These are phyloP conservation scores for Zaprionus vittiger DNA, from an alignment of 1,140 invertebrate genomes.

Conservation along the genomic window DNA sequence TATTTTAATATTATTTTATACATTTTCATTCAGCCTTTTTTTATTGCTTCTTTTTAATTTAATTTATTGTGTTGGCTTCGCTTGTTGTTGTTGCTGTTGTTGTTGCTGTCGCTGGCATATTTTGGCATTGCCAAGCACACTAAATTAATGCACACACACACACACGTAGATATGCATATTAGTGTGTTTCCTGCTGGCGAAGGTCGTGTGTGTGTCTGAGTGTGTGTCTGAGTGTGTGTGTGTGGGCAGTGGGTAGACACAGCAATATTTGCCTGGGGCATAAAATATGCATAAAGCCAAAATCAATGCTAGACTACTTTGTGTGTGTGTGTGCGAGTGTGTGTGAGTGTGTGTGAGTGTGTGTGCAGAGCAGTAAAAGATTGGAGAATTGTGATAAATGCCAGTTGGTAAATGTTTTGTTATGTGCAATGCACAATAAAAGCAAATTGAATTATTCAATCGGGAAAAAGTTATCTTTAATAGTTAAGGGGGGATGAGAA, in stretches of 20 bases:
- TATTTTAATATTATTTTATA: slow-evolving; percentile 28
- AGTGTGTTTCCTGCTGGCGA: slow-evolving; percentile 56
- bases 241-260: slow-evolving; percentile 1
- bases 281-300: slow-evolving; percentile 64
- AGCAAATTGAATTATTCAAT: slow-evolving; percentile 70
- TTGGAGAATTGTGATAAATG: slow-evolving; percentile 67
- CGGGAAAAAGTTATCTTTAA: slow-evolving; percentile 20
- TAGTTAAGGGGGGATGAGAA: not conserved
- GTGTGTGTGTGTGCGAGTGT: not conserved
- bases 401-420: slow-evolving; percentile 64
- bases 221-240: slow-evolving; percentile 41
- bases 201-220: slow-evolving; percentile 64
- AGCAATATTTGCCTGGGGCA: slow-evolving; percentile 33
- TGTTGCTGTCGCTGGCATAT: slow-evolving; percentile 48
- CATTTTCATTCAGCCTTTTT: slow-evolving; percentile 52
- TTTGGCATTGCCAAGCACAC: slow-evolving; percentile 66
- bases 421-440: slow-evolving; percentile 66
- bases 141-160: slow-evolving; percentile 60
- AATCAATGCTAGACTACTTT: slow-evolving; percentile 57
- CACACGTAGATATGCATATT: slow-evolving; percentile 21
- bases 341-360: not conserved
- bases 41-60: slow-evolving; percentile 51
- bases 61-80: slow-evolving; percentile 68
- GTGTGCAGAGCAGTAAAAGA: slow-evolving; percentile 38
- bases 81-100: slow-evolving; percentile 16